These are phyloP conservation scores for Dynastes grantii DNA, from an alignment of 2,888 invertebrate genomes.

Conservation along the genomic window DNA sequence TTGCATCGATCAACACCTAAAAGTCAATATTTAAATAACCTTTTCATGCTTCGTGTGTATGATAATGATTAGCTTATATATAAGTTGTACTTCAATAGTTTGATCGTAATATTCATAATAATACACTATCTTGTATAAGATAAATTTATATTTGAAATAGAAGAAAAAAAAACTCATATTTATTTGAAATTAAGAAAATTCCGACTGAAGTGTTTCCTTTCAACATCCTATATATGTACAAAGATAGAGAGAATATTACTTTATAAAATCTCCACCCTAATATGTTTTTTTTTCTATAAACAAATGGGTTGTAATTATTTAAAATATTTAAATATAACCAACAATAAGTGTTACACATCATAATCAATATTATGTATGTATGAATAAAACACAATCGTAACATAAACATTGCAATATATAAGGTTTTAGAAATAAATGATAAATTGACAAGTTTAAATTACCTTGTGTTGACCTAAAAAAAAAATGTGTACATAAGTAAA, in stretches of 20 bases:
- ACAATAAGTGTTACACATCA: conserved; percentile 42
- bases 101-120: conserved; percentile 34
- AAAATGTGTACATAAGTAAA: conserved; percentile 44
- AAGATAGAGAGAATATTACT: conserved; percentile 27
- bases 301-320: conserved; percentile 27
- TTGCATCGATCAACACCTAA: background rate
- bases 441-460: conserved; percentile 39
- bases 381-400: conserved; percentile 48
- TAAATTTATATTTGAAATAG: background rate
- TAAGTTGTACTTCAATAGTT: conserved; percentile 31
- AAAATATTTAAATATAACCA: conserved; percentile 49
- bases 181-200: conserved; percentile 22
- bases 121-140: conserved; percentile 29
- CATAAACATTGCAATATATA: conserved; percentile 43
- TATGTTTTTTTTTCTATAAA: conserved; percentile 18
- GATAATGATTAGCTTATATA: conserved; percentile 25
- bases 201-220: conserved; percentile 6
- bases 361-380: conserved; percentile 35
- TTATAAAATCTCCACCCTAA: conserved; percentile 28
- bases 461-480: conserved; percentile 43
- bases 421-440: conserved; percentile 2
- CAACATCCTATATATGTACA: conserved; percentile 38
- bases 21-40: background rate
- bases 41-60: background rate
- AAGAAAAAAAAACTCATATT: conserved; percentile 20